Percentiles rank a stretch among this genome's conserved stretches.
Evolutionary conservation across 2,113 vertebrate genomes (phyloP).

Genomic region (Paramormyrops kingsleyae): DNA sequence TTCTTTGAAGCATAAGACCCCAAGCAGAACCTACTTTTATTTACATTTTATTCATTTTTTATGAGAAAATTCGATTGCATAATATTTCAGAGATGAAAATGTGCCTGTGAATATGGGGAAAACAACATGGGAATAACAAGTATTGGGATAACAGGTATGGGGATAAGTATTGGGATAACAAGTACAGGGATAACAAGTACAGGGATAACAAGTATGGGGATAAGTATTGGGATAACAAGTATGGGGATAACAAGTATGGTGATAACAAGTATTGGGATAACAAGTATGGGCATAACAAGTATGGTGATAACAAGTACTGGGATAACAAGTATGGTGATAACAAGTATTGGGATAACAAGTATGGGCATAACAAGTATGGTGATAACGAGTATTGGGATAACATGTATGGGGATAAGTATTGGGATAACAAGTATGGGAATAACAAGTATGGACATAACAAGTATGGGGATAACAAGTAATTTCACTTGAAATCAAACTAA

Average conservation of each 20-base stretch:
- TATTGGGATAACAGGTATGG: not conserved
- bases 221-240: not conserved
- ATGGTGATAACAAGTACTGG: not conserved
- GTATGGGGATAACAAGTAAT: not conserved
- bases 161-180: no score
- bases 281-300: not conserved
- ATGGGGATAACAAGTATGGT: not conserved
- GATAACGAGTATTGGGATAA: not conserved
- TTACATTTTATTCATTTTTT: not conserved
- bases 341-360: not conserved
- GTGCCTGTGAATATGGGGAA: not conserved
- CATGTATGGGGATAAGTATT: not conserved
- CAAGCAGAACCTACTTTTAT: constrained; percentile 12
- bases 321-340: not conserved
- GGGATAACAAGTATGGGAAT: not conserved
- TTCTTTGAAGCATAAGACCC: not conserved
- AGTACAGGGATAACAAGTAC: not conserved
- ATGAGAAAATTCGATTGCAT: not conserved
- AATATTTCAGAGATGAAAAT: not conserved
- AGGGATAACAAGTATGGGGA: not conserved
- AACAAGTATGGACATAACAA: not conserved
- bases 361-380: not conserved
- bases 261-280: not conserved
- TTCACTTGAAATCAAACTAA: not conserved
- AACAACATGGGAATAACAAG: not conserved